A percentile compares a stretch with the other conserved stretches of the same genome.
Conservation (phyloP, 1,140 invertebrate species). For the Sitodiplosis mosellana region DNA sequence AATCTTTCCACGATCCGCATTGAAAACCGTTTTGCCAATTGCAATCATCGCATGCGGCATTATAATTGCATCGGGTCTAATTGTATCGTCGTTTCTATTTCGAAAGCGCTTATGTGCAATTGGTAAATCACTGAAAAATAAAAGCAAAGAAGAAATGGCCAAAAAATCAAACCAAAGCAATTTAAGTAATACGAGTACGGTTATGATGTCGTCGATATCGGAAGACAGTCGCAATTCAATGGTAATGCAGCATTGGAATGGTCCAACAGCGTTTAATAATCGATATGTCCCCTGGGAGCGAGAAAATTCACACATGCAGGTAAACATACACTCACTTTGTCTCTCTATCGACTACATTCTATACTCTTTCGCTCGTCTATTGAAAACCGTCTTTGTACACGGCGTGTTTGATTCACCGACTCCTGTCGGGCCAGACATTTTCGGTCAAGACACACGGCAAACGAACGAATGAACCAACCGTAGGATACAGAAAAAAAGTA, state of each 20-base stretch:
- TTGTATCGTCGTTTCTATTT: conserved; percentile 28
- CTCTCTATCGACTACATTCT: neutral
- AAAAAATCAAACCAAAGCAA: conserved; percentile 22
- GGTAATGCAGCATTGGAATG: conserved; percentile 48
- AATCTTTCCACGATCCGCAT: neutral
- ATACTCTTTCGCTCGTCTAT: too few relatives aligned
- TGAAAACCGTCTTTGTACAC: too few relatives aligned
- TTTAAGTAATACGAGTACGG: conserved; percentile 12
- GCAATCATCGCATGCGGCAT: conserved; percentile 31
- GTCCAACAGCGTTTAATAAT: conserved; percentile 54
- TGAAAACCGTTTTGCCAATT: conserved; percentile 36
- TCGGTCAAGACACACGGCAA: too few relatives aligned
- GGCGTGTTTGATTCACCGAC: too few relatives aligned
- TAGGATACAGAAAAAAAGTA: too few relatives aligned
- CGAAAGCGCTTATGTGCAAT: conserved; percentile 32
- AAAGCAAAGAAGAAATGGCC: conserved; percentile 40
- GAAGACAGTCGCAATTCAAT: conserved; percentile 23
- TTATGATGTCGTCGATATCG: neutral
- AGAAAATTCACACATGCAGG: conserved; percentile 37
- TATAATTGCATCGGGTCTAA: conserved; percentile 31
- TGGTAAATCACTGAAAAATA: conserved; percentile 24
- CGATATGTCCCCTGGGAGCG: conserved; percentile 61
- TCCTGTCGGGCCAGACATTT: too few relatives aligned
- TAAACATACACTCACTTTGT: neutral
- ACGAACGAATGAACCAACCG: too few relatives aligned